Evolutionary conservation across 2,113 vertebrate genomes (phyloP).

Genomic region (Psittacara wagleri): DNA sequence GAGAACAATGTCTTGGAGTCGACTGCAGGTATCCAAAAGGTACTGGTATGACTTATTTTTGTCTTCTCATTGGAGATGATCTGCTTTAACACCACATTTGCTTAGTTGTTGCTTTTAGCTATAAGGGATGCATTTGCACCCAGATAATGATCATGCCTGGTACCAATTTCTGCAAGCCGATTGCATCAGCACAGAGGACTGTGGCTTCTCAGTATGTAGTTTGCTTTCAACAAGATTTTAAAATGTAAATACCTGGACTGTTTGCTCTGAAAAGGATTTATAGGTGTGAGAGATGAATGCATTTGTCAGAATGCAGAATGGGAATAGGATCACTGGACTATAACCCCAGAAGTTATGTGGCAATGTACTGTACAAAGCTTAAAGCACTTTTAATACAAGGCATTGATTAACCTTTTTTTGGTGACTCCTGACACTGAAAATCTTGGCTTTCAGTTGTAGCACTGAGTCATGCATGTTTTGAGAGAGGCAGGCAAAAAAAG

Average conservation of each 20-base stretch:
- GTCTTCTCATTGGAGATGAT: neutral
- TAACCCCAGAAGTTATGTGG: neutral
- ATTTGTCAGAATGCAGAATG: neutral
- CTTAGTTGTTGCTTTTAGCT: neutral
- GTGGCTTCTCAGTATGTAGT: neutral
- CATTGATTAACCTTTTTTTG: neutral
- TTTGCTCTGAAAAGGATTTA: slow-evolving; percentile 2
- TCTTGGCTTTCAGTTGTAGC: neutral
- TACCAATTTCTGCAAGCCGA: neutral
- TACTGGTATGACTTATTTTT: slow-evolving; percentile 41
- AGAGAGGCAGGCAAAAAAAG: neutral
- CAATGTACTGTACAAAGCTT: neutral
- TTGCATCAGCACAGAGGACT: neutral
- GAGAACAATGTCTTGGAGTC: slow-evolving; percentile 96
- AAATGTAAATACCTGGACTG: neutral
- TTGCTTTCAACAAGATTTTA: neutral
- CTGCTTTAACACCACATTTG: neutral
- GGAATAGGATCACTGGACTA: neutral
- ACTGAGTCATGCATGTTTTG: neutral
- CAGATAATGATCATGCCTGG: neutral
- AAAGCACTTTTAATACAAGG: neutral
- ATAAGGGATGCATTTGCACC: neutral
- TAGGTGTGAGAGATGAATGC: neutral
- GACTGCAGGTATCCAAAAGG: slow-evolving; percentile 93
- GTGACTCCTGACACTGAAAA: neutral